These are phyloP conservation scores for Bradynema listronoti DNA, from an alignment of 1,140 invertebrate species.

Conservation along the genomic window DNA sequence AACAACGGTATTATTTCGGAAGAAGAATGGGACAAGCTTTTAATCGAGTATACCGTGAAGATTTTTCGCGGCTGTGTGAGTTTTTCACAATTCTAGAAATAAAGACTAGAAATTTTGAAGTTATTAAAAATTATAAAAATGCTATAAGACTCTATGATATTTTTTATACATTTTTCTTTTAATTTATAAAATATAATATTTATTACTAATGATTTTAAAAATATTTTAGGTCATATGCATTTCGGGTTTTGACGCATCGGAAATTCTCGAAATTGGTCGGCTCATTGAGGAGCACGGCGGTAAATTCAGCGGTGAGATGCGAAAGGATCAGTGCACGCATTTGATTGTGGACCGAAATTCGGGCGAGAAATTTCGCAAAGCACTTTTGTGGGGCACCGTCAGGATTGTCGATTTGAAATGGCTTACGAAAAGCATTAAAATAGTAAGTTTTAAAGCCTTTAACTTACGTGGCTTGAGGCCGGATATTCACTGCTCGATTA, in stretches of 20 bases:
- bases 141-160: too few species aligned
- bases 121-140: too few species aligned
- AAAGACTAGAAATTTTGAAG: too few species aligned
- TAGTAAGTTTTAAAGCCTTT: slow-evolving; percentile 1
- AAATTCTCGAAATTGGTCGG: slow-evolving; percentile 6
- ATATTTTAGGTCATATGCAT: too few species aligned
- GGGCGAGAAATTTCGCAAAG: slow-evolving; percentile 13
- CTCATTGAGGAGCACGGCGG: slow-evolving; percentile 14
- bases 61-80: slow-evolving; percentile 4
- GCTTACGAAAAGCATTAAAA: slow-evolving; percentile 15
- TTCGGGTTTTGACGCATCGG: slow-evolving; percentile 4
- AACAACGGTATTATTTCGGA: not conserved
- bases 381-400: slow-evolving; percentile 6
- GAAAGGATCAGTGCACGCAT: slow-evolving; percentile 5
- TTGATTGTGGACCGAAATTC: slow-evolving; percentile 7
- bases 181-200: not conserved
- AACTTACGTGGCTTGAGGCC: too few species aligned
- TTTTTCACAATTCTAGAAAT: not conserved
- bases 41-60: too few species aligned
- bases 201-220: slow-evolving; percentile 10
- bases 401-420: slow-evolving; percentile 6
- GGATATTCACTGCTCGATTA: too few species aligned
- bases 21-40: too few species aligned
- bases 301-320: slow-evolving; percentile 14
- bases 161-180: not conserved